These are phyloP conservation scores for Stenurella melanura DNA, from an alignment of 2,888 invertebrate genomes.

Conservation along the genomic window DNA sequence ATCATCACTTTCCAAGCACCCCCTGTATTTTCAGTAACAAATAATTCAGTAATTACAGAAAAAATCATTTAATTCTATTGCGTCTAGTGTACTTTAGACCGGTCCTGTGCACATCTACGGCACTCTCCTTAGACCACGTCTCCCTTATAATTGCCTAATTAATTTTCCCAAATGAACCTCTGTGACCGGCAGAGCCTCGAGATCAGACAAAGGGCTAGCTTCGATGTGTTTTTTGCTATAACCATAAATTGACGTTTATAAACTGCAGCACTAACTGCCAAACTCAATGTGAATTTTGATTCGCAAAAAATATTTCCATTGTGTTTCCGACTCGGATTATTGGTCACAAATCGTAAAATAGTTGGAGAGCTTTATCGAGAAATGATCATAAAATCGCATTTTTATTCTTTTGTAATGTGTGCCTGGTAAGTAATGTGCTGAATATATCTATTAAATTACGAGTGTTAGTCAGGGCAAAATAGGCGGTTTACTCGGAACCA, in stretches of 20 bases:
- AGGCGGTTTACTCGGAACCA: no score
- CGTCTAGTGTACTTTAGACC: conserved; percentile 20
- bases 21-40: no score
- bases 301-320: conserved; percentile 64
- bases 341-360: conserved; percentile 55
- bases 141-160: conserved; percentile 72
- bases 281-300: conserved; percentile 65
- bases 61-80: neutral
- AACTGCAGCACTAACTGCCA: conserved; percentile 60
- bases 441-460: neutral
- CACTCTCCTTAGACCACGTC: conserved; percentile 62
- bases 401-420: conserved; percentile 16
- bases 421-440: conserved; percentile 16
- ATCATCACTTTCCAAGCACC: no score
- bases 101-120: conserved; percentile 38
- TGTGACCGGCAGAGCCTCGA: conserved; percentile 64
- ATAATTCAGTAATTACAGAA: no score
- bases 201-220: conserved; percentile 65
- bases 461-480: no score
- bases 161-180: conserved; percentile 71
- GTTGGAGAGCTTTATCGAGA: conserved; percentile 52
- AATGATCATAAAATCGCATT: conserved; percentile 5
- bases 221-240: conserved; percentile 63
- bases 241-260: conserved; percentile 67
- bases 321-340: conserved; percentile 54